Conservation (phyloP, 2,888 invertebrate genomes). For the Mythimna pallens region DNA sequence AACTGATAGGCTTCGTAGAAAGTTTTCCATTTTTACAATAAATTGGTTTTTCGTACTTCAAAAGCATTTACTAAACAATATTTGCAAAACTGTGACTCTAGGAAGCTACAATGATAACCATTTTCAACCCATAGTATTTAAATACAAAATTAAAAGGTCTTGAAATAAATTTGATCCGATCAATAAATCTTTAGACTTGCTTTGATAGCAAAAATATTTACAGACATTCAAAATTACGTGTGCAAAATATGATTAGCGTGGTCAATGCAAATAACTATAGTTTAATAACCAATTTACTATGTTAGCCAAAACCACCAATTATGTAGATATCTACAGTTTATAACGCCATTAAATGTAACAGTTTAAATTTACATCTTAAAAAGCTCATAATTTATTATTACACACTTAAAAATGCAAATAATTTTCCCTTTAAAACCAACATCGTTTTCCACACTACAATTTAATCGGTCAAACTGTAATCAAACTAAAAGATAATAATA, state of each 20-base stretch:
- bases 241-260: constrained; percentile 38
- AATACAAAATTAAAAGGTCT: neutral
- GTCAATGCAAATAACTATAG: constrained; percentile 45
- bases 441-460: constrained; percentile 33
- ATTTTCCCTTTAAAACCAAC: constrained; percentile 52
- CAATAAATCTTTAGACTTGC: constrained; percentile 17
- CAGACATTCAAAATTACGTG: neutral
- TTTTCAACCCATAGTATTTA: neutral
- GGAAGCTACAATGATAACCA: neutral
- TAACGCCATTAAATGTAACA: constrained; percentile 51
- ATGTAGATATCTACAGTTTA: constrained; percentile 51
- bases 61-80: neutral
- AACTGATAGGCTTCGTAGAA: constrained; percentile 26
- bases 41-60: neutral
- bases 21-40: constrained; percentile 11
- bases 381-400: constrained; percentile 37
- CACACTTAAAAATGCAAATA: constrained; percentile 49
- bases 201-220: neutral
- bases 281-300: constrained; percentile 42
- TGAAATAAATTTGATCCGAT: neutral
- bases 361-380: constrained; percentile 53
- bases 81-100: neutral
- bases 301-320: constrained; percentile 36
- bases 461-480: constrained; percentile 31
- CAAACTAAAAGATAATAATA: constrained; percentile 15